These are phyloP conservation scores for Drosophila funebris DNA, from an alignment of 1,140 invertebrate genomes.

Conservation along the genomic window DNA sequence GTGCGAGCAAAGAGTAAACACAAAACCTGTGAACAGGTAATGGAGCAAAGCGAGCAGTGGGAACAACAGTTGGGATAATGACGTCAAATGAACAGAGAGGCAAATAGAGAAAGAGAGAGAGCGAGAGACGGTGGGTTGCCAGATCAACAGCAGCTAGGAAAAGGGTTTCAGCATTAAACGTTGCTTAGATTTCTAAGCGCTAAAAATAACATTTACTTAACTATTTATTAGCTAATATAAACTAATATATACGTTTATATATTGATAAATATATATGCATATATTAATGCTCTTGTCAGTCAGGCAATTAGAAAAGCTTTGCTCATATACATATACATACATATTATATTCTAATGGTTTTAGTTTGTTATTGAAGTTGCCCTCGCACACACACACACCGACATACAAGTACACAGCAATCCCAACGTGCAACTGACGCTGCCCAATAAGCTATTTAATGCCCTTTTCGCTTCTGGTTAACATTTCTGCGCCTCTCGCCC, in stretches of 20 bases:
- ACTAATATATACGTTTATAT: no score
- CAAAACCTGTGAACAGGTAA: background rate
- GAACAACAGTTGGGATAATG: constrained; percentile 50
- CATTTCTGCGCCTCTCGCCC: background rate
- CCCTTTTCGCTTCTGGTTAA: constrained; percentile 48
- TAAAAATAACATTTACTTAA: constrained; percentile 13
- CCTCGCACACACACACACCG: constrained; percentile 31
- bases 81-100: constrained; percentile 39
- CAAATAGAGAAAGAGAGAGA: no score
- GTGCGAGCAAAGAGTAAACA: constrained; percentile 14
- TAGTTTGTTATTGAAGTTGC: constrained; percentile 43
- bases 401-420: constrained; percentile 11
- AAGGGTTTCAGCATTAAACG: background rate
- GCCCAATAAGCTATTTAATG: constrained; percentile 64
- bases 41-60: constrained; percentile 3
- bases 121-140: constrained; percentile 34
- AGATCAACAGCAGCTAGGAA: constrained; percentile 18
- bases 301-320: constrained; percentile 30
- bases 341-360: constrained; percentile 26
- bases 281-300: constrained; percentile 15
- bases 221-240: constrained; percentile 20
- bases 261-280: background rate
- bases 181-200: background rate
- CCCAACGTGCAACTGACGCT: constrained; percentile 35
- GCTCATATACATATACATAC: background rate